A percentile compares a stretch with the other conserved stretches of the same genome.
Evolutionary conservation across 2,888 invertebrate species (phyloP).

Genomic region (Yponomeuta evonymella): DNA sequence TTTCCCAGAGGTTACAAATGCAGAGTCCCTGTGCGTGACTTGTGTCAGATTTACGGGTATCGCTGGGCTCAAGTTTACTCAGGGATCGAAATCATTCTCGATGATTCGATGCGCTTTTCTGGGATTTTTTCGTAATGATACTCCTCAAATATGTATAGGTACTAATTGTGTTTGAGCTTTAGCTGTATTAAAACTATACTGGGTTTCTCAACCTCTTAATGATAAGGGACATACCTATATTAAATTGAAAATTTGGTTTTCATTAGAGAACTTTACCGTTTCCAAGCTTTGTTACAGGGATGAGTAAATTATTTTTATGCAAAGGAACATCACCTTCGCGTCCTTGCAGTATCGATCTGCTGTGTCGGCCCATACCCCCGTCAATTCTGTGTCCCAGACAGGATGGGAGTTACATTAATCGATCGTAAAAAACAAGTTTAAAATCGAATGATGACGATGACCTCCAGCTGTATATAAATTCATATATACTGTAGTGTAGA

Average conservation of each 20-base stretch:
- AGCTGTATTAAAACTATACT: too few species aligned
- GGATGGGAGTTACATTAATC: neutral
- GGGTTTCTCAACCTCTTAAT: too few species aligned
- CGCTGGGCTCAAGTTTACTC: neutral
- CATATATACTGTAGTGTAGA: too few species aligned
- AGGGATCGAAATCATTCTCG: neutral
- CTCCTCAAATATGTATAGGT: neutral
- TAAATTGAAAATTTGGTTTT: too few species aligned
- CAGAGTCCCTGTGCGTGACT: slow-evolving; percentile 12
- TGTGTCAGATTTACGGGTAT: slow-evolving; percentile 13
- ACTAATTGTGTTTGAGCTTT: too few species aligned
- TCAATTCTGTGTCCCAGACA: slow-evolving; percentile 34
- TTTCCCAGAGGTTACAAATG: neutral
- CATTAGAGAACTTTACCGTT: too few species aligned
- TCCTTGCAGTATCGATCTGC: slow-evolving; percentile 9
- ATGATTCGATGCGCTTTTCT: neutral
- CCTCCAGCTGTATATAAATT: too few species aligned
- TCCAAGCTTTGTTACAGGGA: neutral
- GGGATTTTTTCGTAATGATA: neutral
- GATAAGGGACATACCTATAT: too few species aligned
- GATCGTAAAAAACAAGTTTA: neutral
- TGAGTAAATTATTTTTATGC: neutral
- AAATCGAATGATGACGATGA: too few species aligned
- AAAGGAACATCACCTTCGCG: slow-evolving; percentile 9
- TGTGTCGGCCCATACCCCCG: slow-evolving; percentile 33